Evolutionary conservation across 1,140 invertebrate genomes (phyloP), one percentile per base, ranked within the genome.

Genomic region (Cydia pomonella): DNA sequence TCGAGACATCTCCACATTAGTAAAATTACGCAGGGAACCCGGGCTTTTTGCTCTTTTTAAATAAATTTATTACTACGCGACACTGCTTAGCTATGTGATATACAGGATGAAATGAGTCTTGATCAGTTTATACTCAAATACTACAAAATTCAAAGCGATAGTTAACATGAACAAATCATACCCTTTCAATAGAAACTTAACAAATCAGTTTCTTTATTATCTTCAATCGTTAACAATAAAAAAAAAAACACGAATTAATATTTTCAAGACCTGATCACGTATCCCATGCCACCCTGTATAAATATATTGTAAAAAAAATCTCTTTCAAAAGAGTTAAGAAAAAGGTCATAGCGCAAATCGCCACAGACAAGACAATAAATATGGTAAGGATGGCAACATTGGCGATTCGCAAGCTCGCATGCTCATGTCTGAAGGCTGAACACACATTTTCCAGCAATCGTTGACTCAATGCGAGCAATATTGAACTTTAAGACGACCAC

Each of bases 381-480:
- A 69, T 9, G 27, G 63, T 16, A 29, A 63, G 16, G 63, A 66
- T 69, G 64, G 63, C 63, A 29, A 66, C 63, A 29, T 16, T n/a
- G 63, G 33, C 62, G 23, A 63, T 63, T 69, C 16, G 29, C 64
- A 18, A 33, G 13, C 18, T 33, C 63, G 63, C 9, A 25, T 69
- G 27, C 29, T n/a, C 64, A 33, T n/a, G 64, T 69, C 64, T 6
- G 18, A n/a, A 63, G 5, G 64, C 77, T 78, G 80, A 78, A 83
- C 79, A 79, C 79, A 83, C n/a, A 82, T 84, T 72, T 79, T 82
- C 81, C 84, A 84, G 86, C 83, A 84, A 87, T 83, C 81, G 83
- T 80, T 80, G 18, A 72, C n/a, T 77, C 53, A 50, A 23, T 76
- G 77, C 79, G 73, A 77, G 59, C 74, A 33, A 50, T 33, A 47